Conservation (phyloP, 1,140 invertebrate genomes). For the Aphelinus atriplicis region DNA sequence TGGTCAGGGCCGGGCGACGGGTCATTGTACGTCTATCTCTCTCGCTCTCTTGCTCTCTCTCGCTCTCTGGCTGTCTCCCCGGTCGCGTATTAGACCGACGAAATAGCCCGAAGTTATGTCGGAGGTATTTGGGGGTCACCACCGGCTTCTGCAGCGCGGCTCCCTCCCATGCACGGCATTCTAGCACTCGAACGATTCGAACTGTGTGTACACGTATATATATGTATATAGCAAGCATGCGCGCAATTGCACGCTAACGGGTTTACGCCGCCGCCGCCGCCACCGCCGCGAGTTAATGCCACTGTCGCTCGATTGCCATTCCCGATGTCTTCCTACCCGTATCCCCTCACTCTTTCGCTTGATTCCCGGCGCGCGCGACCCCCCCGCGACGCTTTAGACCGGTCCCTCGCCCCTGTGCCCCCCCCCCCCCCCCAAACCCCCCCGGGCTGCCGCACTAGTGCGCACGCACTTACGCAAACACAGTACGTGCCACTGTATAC, state of each 20-base stretch:
- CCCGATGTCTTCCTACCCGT: conserved; percentile 44
- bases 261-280: background rate
- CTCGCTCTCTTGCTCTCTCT: background rate
- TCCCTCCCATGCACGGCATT: too few species aligned
- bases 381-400: conserved; percentile 17
- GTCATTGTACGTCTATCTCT: background rate
- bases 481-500: too few species aligned
- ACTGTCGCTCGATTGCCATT: conserved; percentile 48
- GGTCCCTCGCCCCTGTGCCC: too few species aligned
- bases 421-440: too few species aligned
- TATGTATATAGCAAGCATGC: background rate
- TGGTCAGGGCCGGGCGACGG: too few species aligned
- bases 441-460: background rate
- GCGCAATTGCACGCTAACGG: conserved; percentile 18
- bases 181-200: too few species aligned
- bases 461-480: background rate
- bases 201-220: too few species aligned
- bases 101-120: too few species aligned
- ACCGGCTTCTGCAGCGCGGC: too few species aligned
- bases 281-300: conserved; percentile 24
- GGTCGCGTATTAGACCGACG: background rate
- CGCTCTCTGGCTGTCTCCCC: conserved; percentile 17
- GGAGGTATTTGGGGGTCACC: too few species aligned
- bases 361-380: background rate
- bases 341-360: background rate